Evolutionary conservation across 2,113 vertebrate species (phyloP).

Genomic region (Hydropotes inermis): DNA sequence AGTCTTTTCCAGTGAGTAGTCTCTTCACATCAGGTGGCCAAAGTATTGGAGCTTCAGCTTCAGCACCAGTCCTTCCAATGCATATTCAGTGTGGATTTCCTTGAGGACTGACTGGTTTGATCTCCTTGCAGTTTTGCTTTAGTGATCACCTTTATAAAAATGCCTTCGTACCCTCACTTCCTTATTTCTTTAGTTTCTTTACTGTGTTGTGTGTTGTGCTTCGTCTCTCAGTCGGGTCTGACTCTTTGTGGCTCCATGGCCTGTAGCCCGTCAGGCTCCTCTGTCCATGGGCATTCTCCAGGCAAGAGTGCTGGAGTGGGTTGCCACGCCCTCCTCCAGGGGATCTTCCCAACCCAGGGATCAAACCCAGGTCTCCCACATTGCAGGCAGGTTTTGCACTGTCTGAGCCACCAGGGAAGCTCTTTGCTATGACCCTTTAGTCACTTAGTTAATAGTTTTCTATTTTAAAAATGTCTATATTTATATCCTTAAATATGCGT

Average conservation of each 20-base stretch:
- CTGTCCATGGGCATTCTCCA: neutral
- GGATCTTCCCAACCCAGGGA: neutral
- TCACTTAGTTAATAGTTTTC: neutral
- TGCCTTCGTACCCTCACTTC: neutral
- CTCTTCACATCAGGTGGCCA: neutral
- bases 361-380: neutral
- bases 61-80: neutral
- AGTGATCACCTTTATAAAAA: constrained; percentile 3
- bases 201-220: neutral
- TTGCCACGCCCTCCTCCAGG: neutral
- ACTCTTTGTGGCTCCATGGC: neutral
- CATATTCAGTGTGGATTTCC: neutral
- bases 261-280: neutral
- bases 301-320: neutral
- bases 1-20: neutral
- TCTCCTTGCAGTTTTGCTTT: neutral
- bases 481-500: neutral
- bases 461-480: neutral
- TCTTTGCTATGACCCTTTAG: neutral
- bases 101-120: neutral
- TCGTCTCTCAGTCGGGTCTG: fast-evolving
- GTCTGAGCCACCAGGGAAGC: neutral
- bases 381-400: neutral
- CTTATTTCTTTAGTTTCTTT: neutral
- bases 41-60: neutral